Percentiles rank a stretch among this genome's conserved stretches.
These are phyloP conservation scores for Rallus limicola DNA, from an alignment of 2,113 vertebrate genomes.

Conservation along the genomic window DNA sequence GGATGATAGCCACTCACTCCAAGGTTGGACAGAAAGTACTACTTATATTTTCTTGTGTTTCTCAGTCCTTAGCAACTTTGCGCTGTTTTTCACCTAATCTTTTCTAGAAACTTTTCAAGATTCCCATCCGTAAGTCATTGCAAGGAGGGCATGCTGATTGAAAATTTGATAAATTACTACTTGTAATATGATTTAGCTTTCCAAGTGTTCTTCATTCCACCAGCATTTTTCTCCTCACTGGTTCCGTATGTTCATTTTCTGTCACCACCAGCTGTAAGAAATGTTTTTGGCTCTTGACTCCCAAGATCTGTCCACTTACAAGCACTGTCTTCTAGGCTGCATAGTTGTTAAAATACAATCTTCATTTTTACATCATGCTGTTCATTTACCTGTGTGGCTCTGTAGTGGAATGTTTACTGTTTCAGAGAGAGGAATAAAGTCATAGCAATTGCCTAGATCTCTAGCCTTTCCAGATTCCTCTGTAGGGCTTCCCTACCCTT, in stretches of 20 bases:
- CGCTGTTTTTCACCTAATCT: neutral
- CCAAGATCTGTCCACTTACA: neutral
- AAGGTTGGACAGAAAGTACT: neutral
- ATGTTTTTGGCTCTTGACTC: neutral
- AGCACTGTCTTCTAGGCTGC: neutral
- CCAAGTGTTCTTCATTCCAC: slow-evolving; percentile 2
- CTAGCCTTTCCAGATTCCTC: too few relatives aligned
- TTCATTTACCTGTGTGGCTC: neutral
- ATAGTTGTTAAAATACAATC: neutral
- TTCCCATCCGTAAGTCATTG: neutral
- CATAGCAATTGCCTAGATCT: neutral
- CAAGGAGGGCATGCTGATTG: neutral
- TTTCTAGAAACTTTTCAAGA: neutral
- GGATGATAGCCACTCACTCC: neutral
- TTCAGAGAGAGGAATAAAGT: neutral
- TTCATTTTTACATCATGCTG: neutral
- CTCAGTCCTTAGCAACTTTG: neutral
- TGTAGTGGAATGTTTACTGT: neutral
- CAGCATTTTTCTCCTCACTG: neutral
- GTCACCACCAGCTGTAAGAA: slow-evolving; percentile 27
- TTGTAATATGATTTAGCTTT: slow-evolving; percentile 32
- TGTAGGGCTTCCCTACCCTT: too few relatives aligned
- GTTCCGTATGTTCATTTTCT: slow-evolving; percentile 50
- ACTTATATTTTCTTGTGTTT: neutral
- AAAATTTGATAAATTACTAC: slow-evolving; percentile 35